These are phyloP conservation scores for Uropsilus gracilis DNA, from an alignment of 2,113 vertebrate species.

Conservation along the genomic window DNA sequence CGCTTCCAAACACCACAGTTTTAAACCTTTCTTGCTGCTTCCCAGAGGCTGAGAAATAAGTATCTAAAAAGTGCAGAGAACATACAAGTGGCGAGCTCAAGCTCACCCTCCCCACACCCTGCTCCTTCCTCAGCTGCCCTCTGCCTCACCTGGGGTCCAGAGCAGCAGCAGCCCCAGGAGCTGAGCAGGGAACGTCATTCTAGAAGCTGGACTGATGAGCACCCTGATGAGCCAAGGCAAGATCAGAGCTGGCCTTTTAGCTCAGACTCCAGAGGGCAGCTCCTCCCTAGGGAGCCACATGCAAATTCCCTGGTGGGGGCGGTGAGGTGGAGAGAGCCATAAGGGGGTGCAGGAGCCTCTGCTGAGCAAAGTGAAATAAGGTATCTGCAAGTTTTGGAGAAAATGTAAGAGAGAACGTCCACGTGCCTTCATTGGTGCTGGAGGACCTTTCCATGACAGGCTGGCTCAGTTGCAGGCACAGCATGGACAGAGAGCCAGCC, in stretches of 20 bases:
- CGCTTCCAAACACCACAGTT: background rate
- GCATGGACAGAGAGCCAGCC: too few species aligned
- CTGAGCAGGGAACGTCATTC: too few species aligned
- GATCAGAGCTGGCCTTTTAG: background rate
- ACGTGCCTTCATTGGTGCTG: too few species aligned
- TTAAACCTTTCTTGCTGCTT: too few species aligned
- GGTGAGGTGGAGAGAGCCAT: background rate
- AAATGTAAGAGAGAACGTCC: too few species aligned
- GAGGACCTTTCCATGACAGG: too few species aligned
- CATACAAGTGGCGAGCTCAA: too few species aligned
- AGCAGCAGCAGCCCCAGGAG: too few species aligned
- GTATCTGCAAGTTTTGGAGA: background rate
- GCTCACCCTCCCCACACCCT: background rate
- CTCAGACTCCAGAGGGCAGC: background rate
- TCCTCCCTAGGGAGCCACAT: background rate
- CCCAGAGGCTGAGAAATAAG: background rate
- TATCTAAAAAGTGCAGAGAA: background rate
- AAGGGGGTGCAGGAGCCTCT: background rate
- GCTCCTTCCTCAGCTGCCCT: background rate
- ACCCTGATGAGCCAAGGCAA: too few species aligned
- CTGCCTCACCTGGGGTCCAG: background rate
- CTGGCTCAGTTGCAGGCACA: too few species aligned
- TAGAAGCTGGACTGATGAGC: too few species aligned
- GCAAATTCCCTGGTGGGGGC: background rate
- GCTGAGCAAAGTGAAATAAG: background rate